A percentile compares a stretch with the other conserved stretches of the same genome.
phyloP scores from a whole-genome alignment of 2,888 invertebrate species.

The Psococerastis gibbosa region DNA sequence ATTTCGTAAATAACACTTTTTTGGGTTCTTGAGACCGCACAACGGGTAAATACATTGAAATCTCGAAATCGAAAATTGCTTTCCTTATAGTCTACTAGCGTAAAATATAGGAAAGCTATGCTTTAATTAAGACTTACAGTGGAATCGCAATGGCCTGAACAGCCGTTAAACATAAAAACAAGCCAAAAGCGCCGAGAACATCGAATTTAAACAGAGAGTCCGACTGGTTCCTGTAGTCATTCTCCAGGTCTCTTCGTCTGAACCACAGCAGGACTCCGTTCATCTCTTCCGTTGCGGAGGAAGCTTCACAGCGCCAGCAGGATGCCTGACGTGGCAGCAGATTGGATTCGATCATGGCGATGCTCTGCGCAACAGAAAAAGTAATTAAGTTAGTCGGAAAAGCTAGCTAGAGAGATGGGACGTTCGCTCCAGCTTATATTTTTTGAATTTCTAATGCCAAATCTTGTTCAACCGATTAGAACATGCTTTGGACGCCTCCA shows the following conservation, averaged over 20 bases:
- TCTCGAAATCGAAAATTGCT: no score
- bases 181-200: conserved; percentile 53
- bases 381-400: no score
- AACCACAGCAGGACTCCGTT: conserved; percentile 70
- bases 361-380: no score
- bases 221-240: conserved; percentile 54
- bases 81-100: no score
- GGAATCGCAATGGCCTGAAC: conserved; percentile 64
- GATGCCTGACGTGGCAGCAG: conserved; percentile 61
- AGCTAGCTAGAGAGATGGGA: no score
- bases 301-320: conserved; percentile 45
- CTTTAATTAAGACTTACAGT: conserved; percentile 52
- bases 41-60: no score
- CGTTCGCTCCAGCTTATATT: no score
- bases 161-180: conserved; percentile 57
- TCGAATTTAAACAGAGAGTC: conserved; percentile 76
- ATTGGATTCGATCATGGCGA: conserved; percentile 93
- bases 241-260: conserved; percentile 50
- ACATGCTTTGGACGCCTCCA: no score
- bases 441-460: no score
- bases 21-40: no score
- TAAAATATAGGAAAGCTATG: neutral
- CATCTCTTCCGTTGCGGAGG: conserved; percentile 42
- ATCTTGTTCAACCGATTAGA: no score
- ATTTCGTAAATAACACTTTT: no score